phyloP scores from a whole-genome alignment of 1,140 invertebrate genomes.

The Drosophila gunungcola region DNA sequence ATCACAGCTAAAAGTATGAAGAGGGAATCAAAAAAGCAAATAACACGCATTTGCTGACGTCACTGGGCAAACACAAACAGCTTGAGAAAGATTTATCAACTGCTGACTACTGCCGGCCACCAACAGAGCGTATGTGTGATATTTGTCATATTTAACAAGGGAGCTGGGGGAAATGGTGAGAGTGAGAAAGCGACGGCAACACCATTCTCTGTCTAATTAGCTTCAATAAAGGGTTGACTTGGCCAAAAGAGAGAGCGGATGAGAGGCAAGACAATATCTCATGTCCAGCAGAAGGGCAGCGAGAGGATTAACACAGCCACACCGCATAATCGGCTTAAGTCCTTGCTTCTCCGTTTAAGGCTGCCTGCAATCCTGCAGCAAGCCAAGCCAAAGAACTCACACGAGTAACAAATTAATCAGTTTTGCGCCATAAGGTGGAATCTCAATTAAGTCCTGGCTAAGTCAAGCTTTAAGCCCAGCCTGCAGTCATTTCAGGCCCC shows the following conservation, averaged over 20 bases:
- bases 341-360: constrained; percentile 11
- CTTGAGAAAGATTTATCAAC: constrained; percentile 28
- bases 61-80: constrained; percentile 10
- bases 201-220: constrained; percentile 31
- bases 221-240: constrained; percentile 14
- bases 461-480: constrained; percentile 8
- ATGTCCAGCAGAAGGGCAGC: constrained; percentile 25
- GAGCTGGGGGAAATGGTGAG: neutral
- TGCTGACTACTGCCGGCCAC: constrained; percentile 18
- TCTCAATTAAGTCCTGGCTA: constrained; percentile 31
- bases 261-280: constrained; percentile 11
- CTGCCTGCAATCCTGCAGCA: neutral
- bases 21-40: constrained; percentile 1
- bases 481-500: neutral
- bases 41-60: constrained; percentile 41
- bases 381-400: constrained; percentile 7
- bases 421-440: constrained; percentile 4
- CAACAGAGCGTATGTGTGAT: constrained; percentile 45
- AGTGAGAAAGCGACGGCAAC: neutral
- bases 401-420: constrained; percentile 44
- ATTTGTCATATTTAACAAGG: constrained; percentile 23
- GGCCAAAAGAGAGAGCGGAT: neutral
- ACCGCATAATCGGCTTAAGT: constrained; percentile 43
- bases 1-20: constrained; percentile 20
- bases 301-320: constrained; percentile 38